Evolutionary conservation across 2,888 invertebrate species (phyloP).

Genomic region (Lingula anatina): DNA sequence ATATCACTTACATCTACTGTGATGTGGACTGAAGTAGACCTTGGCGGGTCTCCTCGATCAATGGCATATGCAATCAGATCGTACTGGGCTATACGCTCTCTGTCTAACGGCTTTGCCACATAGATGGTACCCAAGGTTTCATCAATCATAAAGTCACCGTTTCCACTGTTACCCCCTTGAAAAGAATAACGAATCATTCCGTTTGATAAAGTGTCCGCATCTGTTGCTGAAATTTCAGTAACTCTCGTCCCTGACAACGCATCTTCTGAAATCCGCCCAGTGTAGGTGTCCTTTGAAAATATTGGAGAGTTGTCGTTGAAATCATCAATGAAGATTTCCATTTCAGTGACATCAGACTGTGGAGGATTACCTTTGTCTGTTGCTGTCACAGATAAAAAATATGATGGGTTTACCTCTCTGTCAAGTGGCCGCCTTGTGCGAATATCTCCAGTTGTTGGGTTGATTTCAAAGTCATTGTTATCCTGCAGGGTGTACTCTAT

Average conservation of each 20-base stretch:
- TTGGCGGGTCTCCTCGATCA: constrained; percentile 75
- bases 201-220: constrained; percentile 82
- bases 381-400: constrained; percentile 82
- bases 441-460: constrained; percentile 89
- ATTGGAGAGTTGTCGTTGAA: constrained; percentile 92
- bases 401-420: constrained; percentile 72
- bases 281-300: constrained; percentile 77
- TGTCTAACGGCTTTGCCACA: constrained; percentile 81
- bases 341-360: constrained; percentile 87
- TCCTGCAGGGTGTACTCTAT: constrained; percentile 55
- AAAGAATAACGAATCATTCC: constrained; percentile 72
- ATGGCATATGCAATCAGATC: constrained; percentile 80
- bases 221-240: constrained; percentile 82
- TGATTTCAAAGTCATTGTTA: constrained; percentile 70
- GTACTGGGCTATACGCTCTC: constrained; percentile 83
- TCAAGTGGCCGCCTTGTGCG: constrained; percentile 80
- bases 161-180: constrained; percentile 58
- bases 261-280: constrained; percentile 84
- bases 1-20: constrained; percentile 93
- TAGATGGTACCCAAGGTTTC: constrained; percentile 86
- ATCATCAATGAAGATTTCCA: constrained; percentile 90
- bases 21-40: constrained; percentile 59
- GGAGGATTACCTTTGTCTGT: constrained; percentile 88
- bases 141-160: constrained; percentile 88
- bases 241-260: constrained; percentile 87